These are phyloP conservation scores for Anthonomus grandis DNA, from an alignment of 1,140 invertebrate genomes.

Conservation along the genomic window DNA sequence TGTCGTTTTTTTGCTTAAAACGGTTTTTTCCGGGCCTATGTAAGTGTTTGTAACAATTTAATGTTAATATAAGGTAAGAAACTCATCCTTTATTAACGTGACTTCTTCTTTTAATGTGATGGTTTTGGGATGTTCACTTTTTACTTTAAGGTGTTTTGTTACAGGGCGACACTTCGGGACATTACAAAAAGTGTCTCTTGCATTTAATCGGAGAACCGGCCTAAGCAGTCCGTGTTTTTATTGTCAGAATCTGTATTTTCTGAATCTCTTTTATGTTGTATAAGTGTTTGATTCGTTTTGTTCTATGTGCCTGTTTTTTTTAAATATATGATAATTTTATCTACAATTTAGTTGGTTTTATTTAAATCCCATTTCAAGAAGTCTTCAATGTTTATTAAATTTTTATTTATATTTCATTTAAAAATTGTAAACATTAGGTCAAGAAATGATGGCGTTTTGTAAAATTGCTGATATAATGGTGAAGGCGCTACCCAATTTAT, in stretches of 20 bases:
- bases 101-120: no score
- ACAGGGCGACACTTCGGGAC: constrained; percentile 54
- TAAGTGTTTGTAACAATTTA: no score
- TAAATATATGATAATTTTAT: neutral
- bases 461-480: no score
- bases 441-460: no score
- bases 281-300: neutral
- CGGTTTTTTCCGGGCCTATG: no score
- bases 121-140: no score
- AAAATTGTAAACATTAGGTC: no score
- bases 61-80: no score
- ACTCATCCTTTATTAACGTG: no score
- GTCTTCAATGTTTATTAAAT: neutral
- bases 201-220: constrained; percentile 42
- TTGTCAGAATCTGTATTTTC: neutral
- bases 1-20: no score
- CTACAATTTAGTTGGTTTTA: neutral
- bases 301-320: neutral
- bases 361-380: neutral
- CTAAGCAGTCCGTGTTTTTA: neutral
- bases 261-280: neutral
- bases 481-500: no score
- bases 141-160: constrained; percentile 36
- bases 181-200: constrained; percentile 54
- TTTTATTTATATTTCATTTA: no score